Evolutionary conservation across 2,113 vertebrate genomes (phyloP), one percentile per base, ranked within the genome.

Genomic region (Vicugna pacos): DNA sequence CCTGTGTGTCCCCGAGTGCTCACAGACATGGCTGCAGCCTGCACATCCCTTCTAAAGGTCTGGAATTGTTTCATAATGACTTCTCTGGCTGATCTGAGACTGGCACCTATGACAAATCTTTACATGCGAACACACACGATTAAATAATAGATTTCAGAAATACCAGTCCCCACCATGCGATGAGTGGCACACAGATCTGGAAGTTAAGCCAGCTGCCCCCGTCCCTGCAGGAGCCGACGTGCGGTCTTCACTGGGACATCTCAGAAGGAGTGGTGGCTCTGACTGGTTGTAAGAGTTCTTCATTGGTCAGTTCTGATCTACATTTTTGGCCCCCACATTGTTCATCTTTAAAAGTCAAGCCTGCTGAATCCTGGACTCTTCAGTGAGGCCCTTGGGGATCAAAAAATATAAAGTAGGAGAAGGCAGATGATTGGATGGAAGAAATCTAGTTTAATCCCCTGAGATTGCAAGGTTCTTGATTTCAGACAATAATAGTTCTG

Each of bases 31-130:
- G 12, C 13, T 42, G 26, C 12, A 8, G 16, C 24, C 42, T 60
- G 10, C 16, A 17, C 16, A 13, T 52, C 7, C 75, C 60, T 89
- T 56, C 28, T 35, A 70, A 83, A 84, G 20, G 6, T n/a, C 26
- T 76, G 95, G 24, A 67, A 16, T 83, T 95, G 80, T 72, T 96
- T 90, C 65, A 12, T 91, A 93, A 82, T 70, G 50, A 48, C 12
- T 54, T n/a, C 28, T 73, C 88, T 81, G 52, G 28, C 56, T 75
- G 8, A 5, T 69, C 93, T 84, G 62, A 73, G 30, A 77, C 50
- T 24, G 4, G 11, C 73, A 83, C 8, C 20, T 52, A 4, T 32
- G 79, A 58, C 46, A 83, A 60, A 60, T 42, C 64, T 93, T 60
- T 67, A 84, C 95, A 60, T 6, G 48, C 6, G 32, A 38, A 75